Evolutionary conservation across 2,797 vertebrate species (phyloP), one percentile per base, ranked within the genome.

Genomic region (Morus bassanus): DNA sequence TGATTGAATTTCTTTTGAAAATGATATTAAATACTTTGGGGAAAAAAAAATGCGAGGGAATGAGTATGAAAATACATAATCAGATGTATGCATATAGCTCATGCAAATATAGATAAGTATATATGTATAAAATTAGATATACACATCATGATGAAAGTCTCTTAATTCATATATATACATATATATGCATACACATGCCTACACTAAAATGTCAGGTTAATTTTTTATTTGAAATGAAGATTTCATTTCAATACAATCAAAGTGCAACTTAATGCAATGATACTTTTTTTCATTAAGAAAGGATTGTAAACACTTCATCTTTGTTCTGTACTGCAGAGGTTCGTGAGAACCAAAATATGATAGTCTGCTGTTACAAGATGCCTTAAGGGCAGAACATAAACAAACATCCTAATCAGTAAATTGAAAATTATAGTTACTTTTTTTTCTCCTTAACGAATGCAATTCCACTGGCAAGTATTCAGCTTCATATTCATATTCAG

Each of bases 331-430:
- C 41, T 78, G 68, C 51, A 63, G 59, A 89, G 64, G 14, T 80
- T 88, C 7, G 3, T 65, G 82, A 92, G 28, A 91, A 94, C 24
- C 33, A 88, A 92, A 93, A 85, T 85, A 73, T 22, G 33, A 85
- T 57, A 57, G 41, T 53, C 30, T 88, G 46, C 54, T 68, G 53
- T 86, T 89, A 77, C 73, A 81, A 85, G 50, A 88, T 83, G 79
- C 61, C 85, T 94, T 89, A 86, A 93, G 92, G 85, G 76, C 82
- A 95, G 73, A 95, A 84, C 54, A 75, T 92, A 95, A 96, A 83
- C 59, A 93, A 96, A 92, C 37, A 75, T 91, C 54, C 61, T 80
- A 92, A 95, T 85, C 18, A 5, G 82, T 88, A 92, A 94, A 95
- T 78, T 93, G 76, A 94, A 96, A 94, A 94, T 96, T 91, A 93